Percentiles rank a stretch among this genome's conserved stretches.
phyloP scores from a whole-genome alignment of 1,140 invertebrate genomes.

The Nautilus pompilius region DNA sequence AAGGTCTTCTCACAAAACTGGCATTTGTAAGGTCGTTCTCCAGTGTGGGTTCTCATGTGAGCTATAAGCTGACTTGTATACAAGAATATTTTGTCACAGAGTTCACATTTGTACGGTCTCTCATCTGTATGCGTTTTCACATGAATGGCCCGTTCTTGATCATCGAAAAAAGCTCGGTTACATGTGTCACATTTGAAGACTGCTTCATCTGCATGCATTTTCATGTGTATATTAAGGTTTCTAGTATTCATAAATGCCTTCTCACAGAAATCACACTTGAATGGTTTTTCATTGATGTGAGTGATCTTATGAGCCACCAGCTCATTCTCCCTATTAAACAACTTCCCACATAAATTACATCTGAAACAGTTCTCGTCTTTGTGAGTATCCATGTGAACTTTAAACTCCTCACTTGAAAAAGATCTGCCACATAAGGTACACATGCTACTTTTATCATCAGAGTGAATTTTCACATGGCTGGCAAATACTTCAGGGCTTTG shows the following conservation, averaged over 20 bases:
- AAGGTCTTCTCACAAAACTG: constrained; percentile 76
- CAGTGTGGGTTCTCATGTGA: constrained; percentile 79
- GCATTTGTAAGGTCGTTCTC: constrained; percentile 88
- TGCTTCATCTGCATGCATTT: constrained; percentile 42
- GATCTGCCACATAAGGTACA: no score
- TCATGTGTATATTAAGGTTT: constrained; percentile 10
- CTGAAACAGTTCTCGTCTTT: no score
- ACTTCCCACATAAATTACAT: no score
- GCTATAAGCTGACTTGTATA: constrained; percentile 31
- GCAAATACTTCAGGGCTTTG: no score
- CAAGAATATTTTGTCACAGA: constrained; percentile 42
- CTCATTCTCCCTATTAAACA: no score
- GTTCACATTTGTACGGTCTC: constrained; percentile 47
- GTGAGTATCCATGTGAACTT: no score
- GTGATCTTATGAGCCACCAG: constrained; percentile 2
- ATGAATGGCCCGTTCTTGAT: constrained; percentile 38
- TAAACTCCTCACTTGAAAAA: no score
- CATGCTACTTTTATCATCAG: no score
- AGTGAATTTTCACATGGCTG: no score
- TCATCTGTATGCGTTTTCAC: constrained; percentile 50
- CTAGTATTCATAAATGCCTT: constrained; percentile 10
- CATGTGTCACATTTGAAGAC: constrained; percentile 61
- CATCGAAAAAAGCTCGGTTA: constrained; percentile 22
- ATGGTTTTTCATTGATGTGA: constrained; percentile 56
- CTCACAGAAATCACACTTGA: constrained; percentile 16